These are phyloP conservation scores for Lordiphosa collinella DNA, from an alignment of 1,140 invertebrate species.

Conservation along the genomic window DNA sequence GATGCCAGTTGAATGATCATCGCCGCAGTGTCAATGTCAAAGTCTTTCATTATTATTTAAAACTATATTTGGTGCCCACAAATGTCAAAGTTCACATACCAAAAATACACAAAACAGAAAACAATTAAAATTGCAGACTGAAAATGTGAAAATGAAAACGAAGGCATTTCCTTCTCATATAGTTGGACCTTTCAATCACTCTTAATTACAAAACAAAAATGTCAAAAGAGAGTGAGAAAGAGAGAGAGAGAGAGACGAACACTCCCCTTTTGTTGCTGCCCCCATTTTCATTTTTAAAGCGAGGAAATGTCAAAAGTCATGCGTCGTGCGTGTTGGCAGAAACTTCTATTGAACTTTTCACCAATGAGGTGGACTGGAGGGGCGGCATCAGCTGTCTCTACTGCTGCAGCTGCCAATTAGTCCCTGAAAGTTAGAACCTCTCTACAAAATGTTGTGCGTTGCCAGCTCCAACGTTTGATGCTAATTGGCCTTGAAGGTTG, in stretches of 20 bases:
- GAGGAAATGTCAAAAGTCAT: conserved; percentile 44
- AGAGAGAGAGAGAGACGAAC: neutral
- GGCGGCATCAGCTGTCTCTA: conserved; percentile 2
- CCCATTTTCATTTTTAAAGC: neutral
- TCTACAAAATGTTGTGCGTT: neutral
- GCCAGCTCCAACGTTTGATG: neutral
- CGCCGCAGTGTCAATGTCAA: conserved; percentile 9
- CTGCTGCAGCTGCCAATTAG: conserved; percentile 4
- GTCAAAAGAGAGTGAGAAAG: conserved; percentile 24
- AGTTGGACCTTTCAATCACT: conserved; percentile 43
- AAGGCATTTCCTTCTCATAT: conserved; percentile 6
- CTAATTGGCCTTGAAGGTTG: conserved; percentile 9
- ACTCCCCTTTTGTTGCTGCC: neutral
- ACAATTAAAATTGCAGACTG: conserved; percentile 2
- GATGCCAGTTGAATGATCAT: conserved; percentile 6
- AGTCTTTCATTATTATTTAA: neutral
- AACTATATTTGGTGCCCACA: neutral
- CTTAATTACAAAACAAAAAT: conserved; percentile 47
- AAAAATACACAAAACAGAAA: conserved; percentile 8
- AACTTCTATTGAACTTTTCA: conserved; percentile 20
- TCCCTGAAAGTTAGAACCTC: neutral
- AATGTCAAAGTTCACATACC: conserved; percentile 29
- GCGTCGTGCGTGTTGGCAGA: conserved; percentile 13
- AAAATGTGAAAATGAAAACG: neutral
- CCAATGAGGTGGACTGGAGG: neutral